Evolutionary conservation across 2,888 invertebrate species (phyloP).

Genomic region (Elegia similella): DNA sequence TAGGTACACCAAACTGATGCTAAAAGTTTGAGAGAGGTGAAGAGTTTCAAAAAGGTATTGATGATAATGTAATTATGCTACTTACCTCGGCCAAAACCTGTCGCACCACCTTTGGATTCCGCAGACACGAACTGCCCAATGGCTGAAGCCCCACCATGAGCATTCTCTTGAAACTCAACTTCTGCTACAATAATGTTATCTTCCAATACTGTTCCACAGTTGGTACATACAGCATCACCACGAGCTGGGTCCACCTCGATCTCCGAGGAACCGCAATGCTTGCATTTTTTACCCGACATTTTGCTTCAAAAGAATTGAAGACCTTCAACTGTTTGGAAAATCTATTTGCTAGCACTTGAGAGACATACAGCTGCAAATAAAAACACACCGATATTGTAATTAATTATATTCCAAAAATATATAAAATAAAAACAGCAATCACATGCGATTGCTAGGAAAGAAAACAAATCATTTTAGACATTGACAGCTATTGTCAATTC

Average conservation of each 20-base stretch:
- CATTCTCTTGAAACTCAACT: constrained; percentile 96
- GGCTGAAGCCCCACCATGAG: constrained; percentile 92
- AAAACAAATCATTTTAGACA: constrained; percentile 16
- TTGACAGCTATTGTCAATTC: neutral
- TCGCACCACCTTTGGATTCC: constrained; percentile 92
- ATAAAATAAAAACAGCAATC: constrained; percentile 22
- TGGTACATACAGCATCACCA: constrained; percentile 97
- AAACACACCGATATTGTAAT: neutral
- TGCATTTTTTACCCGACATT: constrained; percentile 89
- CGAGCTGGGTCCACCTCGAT: constrained; percentile 97
- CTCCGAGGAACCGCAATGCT: constrained; percentile 93
- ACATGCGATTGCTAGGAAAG: constrained; percentile 16
- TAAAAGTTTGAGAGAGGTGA: too few species aligned
- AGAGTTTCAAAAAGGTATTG: neutral
- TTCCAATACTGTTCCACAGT: constrained; percentile 97
- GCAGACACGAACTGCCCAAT: constrained; percentile 96
- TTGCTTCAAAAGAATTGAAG: constrained; percentile 23
- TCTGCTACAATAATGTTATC: constrained; percentile 98
- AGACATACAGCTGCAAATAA: neutral
- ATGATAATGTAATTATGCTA: neutral
- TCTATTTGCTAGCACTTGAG: neutral
- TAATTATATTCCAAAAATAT: constrained; percentile 9
- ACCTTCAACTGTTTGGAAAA: neutral
- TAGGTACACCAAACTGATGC: too few species aligned
- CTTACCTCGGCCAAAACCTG: constrained; percentile 88